phyloP scores from a whole-genome alignment of 2,888 invertebrate species.

The Lymantria dispar region DNA sequence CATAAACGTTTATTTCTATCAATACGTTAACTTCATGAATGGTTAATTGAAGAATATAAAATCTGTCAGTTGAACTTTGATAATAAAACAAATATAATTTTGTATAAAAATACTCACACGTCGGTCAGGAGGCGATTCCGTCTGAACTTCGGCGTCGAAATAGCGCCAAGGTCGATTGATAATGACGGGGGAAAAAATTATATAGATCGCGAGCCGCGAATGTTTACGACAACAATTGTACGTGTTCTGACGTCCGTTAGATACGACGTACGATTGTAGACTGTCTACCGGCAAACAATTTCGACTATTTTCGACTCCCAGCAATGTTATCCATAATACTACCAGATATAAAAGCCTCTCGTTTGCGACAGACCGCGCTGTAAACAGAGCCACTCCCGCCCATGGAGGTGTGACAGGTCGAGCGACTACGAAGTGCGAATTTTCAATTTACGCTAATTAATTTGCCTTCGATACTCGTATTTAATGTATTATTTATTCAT shows the following conservation, averaged over 20 bases:
- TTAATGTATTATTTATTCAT: too few species aligned
- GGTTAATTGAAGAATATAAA: neutral
- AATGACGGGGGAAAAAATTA: slow-evolving; percentile 30
- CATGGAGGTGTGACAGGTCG: neutral
- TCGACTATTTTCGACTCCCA: neutral
- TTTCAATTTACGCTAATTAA: neutral
- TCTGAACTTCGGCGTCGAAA: slow-evolving; percentile 48
- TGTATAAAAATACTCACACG: slow-evolving; percentile 51
- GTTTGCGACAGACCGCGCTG: neutral
- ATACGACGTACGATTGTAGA: neutral
- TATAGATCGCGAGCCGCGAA: neutral
- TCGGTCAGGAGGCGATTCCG: slow-evolving; percentile 24
- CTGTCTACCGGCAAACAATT: neutral
- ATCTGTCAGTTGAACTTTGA: neutral
- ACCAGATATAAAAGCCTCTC: neutral
- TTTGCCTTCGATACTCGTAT: neutral
- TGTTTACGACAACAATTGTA: slow-evolving; percentile 15
- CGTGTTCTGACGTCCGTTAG: slow-evolving; percentile 8
- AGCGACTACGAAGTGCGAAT: neutral
- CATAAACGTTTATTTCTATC: neutral
- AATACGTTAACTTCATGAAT: neutral
- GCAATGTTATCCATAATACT: neutral
- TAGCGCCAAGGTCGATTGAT: slow-evolving; percentile 58
- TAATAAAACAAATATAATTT: neutral
- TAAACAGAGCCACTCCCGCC: neutral